Percentiles rank a stretch among this genome's conserved stretches.
Conservation (phyloP, 1,140 invertebrate genomes). For the Sesamia nonagrioides region DNA sequence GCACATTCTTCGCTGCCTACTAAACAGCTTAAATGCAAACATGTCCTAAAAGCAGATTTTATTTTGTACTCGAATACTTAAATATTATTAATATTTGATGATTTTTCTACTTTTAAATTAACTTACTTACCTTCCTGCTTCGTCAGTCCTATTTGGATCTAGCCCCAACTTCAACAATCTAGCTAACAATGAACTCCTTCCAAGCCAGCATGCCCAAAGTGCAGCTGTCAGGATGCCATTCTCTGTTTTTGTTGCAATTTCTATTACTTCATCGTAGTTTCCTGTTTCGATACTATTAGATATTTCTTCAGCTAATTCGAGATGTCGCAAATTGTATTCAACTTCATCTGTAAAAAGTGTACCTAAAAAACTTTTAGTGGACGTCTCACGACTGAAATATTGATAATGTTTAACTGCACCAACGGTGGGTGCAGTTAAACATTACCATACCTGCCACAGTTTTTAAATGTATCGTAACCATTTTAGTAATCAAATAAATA, state of each 20-base stretch:
- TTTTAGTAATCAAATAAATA: too few species aligned
- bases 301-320: constrained; percentile 86
- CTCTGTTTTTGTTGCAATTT: constrained; percentile 62
- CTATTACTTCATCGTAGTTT: constrained; percentile 71
- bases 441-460: too few species aligned
- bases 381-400: too few species aligned
- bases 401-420: too few species aligned
- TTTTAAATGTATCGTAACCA: too few species aligned
- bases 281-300: constrained; percentile 83
- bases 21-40: constrained; percentile 93
- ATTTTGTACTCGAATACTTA: constrained; percentile 46
- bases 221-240: constrained; percentile 68
- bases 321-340: constrained; percentile 74
- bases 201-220: constrained; percentile 87
- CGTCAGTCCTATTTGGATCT: constrained; percentile 81
- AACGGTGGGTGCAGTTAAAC: too few species aligned
- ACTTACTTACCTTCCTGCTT: constrained; percentile 84
- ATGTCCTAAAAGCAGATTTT: constrained; percentile 87
- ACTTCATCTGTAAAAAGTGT: constrained; percentile 71
- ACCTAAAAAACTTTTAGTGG: not conserved
- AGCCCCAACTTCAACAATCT: constrained; percentile 80
- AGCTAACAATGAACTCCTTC: constrained; percentile 77
- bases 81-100: not conserved
- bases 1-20: constrained; percentile 90
- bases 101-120: not conserved